Evolutionary conservation across 2,797 vertebrate genomes (phyloP).

Genomic region (Sebastes oblongus): DNA sequence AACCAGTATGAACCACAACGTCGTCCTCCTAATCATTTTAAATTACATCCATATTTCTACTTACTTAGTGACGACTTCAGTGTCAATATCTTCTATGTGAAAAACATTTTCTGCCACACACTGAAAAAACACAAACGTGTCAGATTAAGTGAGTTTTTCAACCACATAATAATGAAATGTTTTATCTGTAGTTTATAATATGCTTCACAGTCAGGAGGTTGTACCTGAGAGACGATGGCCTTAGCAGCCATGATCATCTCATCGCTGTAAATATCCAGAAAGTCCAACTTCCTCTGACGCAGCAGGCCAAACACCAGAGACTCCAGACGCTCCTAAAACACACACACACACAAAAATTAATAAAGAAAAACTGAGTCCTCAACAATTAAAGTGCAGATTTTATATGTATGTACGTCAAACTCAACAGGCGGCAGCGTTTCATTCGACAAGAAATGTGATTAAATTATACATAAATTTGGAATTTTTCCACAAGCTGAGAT

Average conservation of each 20-base stretch:
- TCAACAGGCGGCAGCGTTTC: neutral
- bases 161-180: neutral
- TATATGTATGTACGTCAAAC: accelerated
- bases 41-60: constrained; percentile 32
- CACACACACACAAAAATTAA: neutral
- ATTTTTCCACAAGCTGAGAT: neutral
- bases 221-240: constrained; percentile 92
- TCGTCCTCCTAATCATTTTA: too few species aligned
- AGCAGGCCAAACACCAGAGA: constrained; percentile 95
- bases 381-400: neutral
- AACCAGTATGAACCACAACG: neutral
- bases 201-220: neutral
- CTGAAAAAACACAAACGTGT: constrained; percentile 50
- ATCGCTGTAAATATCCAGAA: constrained; percentile 94
- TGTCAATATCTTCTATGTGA: constrained; percentile 92
- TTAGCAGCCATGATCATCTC: constrained; percentile 94
- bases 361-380: neutral
- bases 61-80: constrained; percentile 91
- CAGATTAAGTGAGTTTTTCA: neutral
- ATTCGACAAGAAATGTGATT: neutral
- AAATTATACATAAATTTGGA: neutral
- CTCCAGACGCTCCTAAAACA: constrained; percentile 89
- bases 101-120: constrained; percentile 90
- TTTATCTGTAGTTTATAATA: neutral
- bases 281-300: constrained; percentile 95